Percentiles rank a stretch among this genome's conserved stretches.
phyloP scores from a whole-genome alignment of 2,888 invertebrate species.

The Pyralis farinalis region DNA sequence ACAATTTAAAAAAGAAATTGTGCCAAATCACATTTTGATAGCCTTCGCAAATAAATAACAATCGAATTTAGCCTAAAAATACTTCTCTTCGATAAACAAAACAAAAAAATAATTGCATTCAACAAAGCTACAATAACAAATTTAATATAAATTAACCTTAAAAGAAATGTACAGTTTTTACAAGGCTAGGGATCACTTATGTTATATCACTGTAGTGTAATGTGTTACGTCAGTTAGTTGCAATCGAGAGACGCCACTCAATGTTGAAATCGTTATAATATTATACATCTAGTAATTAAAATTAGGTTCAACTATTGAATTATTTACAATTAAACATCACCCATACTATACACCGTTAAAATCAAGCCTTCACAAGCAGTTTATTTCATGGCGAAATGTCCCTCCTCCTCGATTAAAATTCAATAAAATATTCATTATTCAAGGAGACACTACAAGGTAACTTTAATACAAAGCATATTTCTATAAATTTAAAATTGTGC shows the following conservation, averaged over 20 bases:
- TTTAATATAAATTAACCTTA: constrained; percentile 79
- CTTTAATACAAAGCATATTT: constrained; percentile 48
- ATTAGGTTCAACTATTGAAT: constrained; percentile 21
- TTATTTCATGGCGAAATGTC: constrained; percentile 15
- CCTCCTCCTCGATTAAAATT: constrained; percentile 12
- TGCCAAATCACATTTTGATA: constrained; percentile 72
- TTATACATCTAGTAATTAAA: constrained; percentile 15
- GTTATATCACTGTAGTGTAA: constrained; percentile 65
- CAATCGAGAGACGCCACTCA: constrained; percentile 28
- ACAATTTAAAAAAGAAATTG: constrained; percentile 51
- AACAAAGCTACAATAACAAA: constrained; percentile 80
- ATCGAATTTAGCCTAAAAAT: constrained; percentile 79
- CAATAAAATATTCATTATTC: constrained; percentile 5
- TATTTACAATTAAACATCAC: constrained; percentile 39
- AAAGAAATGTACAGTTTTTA: constrained; percentile 78
- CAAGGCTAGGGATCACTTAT: constrained; percentile 73
- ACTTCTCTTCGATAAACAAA: constrained; percentile 78
- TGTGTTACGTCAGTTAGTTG: constrained; percentile 44
- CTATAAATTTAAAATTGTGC: constrained; percentile 58
- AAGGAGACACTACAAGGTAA: constrained; percentile 59
- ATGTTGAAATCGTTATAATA: constrained; percentile 35
- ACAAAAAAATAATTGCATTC: constrained; percentile 81
- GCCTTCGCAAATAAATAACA: constrained; percentile 78
- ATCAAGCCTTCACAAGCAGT: constrained; percentile 23
- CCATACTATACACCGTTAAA: constrained; percentile 13